Conservation (phyloP, 2,888 invertebrate species). For the Artemia sinica region DNA sequence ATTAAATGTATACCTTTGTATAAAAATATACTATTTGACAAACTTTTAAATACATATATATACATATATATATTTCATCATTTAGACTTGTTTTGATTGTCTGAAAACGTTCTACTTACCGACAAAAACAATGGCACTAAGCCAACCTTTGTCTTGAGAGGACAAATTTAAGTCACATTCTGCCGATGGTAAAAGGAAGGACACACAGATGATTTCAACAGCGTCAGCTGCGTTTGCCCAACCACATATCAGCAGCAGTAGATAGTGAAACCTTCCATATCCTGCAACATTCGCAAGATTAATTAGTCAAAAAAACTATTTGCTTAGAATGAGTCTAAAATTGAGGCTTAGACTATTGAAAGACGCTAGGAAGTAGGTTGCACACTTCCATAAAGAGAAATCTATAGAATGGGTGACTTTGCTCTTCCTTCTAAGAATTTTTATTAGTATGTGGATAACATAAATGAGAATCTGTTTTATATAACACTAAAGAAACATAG, state of each 20-base stretch:
- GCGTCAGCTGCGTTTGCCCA: slow-evolving; percentile 45
- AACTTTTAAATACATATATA: no score
- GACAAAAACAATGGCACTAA: slow-evolving; percentile 61
- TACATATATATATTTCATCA: no score
- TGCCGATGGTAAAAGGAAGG: slow-evolving; percentile 79
- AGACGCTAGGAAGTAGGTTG: background rate
- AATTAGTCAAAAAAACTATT: background rate
- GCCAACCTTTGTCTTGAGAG: slow-evolving; percentile 61
- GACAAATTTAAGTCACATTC: slow-evolving; percentile 75
- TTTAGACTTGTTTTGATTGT: no score
- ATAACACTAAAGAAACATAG: no score
- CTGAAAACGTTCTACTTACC: slow-evolving; percentile 35
- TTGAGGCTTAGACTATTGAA: slow-evolving; percentile 12
- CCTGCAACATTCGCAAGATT: slow-evolving; percentile 35
- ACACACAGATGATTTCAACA: slow-evolving; percentile 41
- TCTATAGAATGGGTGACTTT: no score
- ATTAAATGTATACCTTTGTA: no score
- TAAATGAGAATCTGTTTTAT: no score
- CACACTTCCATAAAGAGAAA: no score
- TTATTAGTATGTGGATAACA: no score
- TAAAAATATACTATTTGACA: no score
- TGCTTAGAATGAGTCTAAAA: slow-evolving; percentile 17
- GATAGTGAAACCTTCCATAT: slow-evolving; percentile 75
- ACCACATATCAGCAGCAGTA: slow-evolving; percentile 73
- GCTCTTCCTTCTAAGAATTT: no score